Evolutionary conservation across 2,113 vertebrate species (phyloP).

Genomic region (Hemiscyllium ocellatum): DNA sequence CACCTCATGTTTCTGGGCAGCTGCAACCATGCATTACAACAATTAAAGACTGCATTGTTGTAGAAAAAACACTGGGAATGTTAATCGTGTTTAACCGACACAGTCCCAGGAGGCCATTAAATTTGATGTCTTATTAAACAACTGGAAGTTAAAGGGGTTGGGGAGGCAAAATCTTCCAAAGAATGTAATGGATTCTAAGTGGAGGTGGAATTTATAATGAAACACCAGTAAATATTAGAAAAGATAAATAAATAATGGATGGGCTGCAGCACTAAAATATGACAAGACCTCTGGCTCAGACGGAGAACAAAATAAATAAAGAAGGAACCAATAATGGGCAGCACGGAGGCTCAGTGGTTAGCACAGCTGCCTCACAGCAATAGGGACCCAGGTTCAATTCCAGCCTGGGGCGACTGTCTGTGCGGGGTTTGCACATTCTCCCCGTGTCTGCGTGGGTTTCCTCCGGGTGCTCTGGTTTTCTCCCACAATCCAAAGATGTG

Average conservation of each 20-base stretch:
- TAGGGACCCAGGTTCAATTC: no score
- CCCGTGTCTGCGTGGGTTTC: no score
- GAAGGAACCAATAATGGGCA: not conserved
- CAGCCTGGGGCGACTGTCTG: no score
- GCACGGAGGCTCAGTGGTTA: no score
- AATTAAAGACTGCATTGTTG: not conserved
- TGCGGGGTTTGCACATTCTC: no score
- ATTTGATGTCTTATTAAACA: not conserved
- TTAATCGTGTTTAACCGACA: not conserved
- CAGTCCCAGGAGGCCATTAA: not conserved
- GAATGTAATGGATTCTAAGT: not conserved
- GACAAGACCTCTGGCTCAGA: not conserved
- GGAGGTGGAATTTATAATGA: not conserved
- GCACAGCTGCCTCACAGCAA: no score
- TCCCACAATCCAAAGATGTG: no score
- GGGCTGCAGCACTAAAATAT: not conserved
- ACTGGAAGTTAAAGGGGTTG: not conserved
- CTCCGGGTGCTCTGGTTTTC: no score
- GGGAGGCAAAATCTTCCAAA: not conserved
- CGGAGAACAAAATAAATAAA: not conserved
- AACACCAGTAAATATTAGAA: not conserved
- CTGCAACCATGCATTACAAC: not conserved
- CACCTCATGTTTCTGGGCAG: not conserved
- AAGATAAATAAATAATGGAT: not conserved
- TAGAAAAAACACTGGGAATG: no score